Evolutionary conservation across 2,888 invertebrate genomes (phyloP).

Genomic region (Globia sparganii): DNA sequence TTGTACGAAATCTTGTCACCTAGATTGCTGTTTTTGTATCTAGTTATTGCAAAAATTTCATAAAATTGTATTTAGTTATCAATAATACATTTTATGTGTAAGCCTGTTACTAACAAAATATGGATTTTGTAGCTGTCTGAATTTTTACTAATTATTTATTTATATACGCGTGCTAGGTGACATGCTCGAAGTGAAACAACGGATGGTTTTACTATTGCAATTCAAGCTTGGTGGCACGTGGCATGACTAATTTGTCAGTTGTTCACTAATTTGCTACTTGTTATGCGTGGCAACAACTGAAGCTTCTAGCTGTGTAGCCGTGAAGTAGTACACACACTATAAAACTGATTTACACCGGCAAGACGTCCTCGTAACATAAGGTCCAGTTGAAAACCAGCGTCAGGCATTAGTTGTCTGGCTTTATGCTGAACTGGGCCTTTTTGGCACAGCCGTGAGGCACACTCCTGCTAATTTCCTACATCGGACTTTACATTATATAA

Average conservation of each 20-base stretch:
- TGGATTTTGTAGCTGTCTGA: neutral
- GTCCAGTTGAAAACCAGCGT: neutral
- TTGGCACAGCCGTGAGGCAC: neutral
- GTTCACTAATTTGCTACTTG: constrained; percentile 9
- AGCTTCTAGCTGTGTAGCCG: neutral
- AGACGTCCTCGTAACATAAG: neutral
- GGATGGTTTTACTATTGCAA: neutral
- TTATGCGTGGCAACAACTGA: neutral
- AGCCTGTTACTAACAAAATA: neutral
- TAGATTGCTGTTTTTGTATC: neutral
- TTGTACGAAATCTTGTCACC: neutral
- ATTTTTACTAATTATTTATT: neutral
- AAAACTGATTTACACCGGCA: neutral
- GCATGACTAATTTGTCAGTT: constrained; percentile 7
- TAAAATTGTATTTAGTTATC: neutral
- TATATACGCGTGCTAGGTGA: neutral
- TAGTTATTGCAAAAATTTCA: neutral
- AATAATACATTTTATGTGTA: neutral
- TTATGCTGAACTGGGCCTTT: neutral
- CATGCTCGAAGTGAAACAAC: neutral
- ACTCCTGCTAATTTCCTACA: no score
- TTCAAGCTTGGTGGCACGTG: neutral
- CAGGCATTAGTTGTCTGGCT: neutral
- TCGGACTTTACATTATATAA: no score
- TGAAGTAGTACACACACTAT: neutral